phyloP scores from a whole-genome alignment of 2,113 vertebrate genomes.

The Thalassarche chlororhynchos region DNA sequence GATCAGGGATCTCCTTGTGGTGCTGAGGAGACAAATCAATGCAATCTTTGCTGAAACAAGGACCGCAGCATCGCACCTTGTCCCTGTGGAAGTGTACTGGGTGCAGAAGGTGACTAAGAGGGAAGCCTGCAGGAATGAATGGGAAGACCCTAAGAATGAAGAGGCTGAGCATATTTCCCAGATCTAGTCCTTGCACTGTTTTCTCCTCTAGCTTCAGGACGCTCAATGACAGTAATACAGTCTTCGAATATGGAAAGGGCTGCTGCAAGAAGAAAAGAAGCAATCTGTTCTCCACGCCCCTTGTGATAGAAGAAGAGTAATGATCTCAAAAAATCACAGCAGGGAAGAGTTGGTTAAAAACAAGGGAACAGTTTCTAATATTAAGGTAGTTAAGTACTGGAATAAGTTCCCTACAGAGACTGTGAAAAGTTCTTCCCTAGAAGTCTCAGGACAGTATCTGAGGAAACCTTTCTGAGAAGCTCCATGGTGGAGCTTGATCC shows the following conservation, averaged over 20 bases:
- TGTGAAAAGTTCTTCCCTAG: background rate
- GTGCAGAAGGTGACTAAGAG: background rate
- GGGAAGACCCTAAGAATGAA: background rate
- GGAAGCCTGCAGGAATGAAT: background rate
- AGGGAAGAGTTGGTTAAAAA: background rate
- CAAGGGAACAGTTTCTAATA: background rate
- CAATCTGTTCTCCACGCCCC: background rate
- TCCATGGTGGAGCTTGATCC: background rate
- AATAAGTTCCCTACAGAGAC: background rate
- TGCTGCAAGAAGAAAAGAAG: background rate
- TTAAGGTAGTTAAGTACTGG: background rate
- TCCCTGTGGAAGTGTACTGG: background rate
- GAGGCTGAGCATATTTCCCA: background rate
- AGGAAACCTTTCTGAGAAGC: background rate
- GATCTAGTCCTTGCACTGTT: background rate
- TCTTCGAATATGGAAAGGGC: background rate
- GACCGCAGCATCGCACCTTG: background rate
- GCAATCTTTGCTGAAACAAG: background rate
- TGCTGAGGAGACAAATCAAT: background rate
- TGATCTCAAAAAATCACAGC: background rate
- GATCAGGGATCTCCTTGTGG: rapidly evolving
- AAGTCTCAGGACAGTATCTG: background rate
- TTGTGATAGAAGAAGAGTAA: background rate
- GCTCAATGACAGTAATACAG: background rate
- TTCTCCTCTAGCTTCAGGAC: background rate